These are phyloP conservation scores for Silurus asotus DNA, from an alignment of 2,113 vertebrate genomes.

Conservation along the genomic window DNA sequence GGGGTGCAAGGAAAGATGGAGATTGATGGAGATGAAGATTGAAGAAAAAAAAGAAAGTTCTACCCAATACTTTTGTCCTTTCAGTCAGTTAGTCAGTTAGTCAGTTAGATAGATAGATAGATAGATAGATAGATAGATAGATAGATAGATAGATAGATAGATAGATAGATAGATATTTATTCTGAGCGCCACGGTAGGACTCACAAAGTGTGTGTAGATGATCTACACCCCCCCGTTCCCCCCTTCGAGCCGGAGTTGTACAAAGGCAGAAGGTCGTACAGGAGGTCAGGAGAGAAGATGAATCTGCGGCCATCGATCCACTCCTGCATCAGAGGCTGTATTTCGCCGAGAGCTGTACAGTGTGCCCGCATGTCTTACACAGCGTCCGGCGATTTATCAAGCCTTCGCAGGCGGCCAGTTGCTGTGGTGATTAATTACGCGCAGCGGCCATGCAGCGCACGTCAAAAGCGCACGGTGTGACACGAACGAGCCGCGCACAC, in stretches of 20 bases:
- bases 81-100: too few species aligned
- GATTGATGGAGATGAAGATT: too few species aligned
- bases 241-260: neutral
- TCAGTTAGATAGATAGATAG: too few species aligned
- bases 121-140: too few species aligned
- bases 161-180: neutral
- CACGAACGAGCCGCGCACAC: slow-evolving; percentile 57
- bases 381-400: slow-evolving; percentile 77
- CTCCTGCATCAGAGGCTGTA: slow-evolving; percentile 69
- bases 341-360: slow-evolving; percentile 79
- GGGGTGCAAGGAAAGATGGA: too few species aligned
- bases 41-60: too few species aligned
- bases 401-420: slow-evolving; percentile 63
- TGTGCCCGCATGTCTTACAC: slow-evolving; percentile 66
- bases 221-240: neutral
- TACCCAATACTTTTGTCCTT: too few species aligned
- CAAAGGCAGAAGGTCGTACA: neutral
- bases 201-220: slow-evolving; percentile 23
- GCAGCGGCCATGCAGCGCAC: slow-evolving; percentile 57
- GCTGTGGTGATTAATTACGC: slow-evolving; percentile 71
- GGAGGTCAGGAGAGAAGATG: slow-evolving; percentile 68
- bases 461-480: slow-evolving; percentile 57
- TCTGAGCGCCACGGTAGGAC: neutral
- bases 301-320: slow-evolving; percentile 82
- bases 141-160: neutral